phyloP scores from a whole-genome alignment of 2,797 vertebrate genomes.

The Myioborus melanocephalus region DNA sequence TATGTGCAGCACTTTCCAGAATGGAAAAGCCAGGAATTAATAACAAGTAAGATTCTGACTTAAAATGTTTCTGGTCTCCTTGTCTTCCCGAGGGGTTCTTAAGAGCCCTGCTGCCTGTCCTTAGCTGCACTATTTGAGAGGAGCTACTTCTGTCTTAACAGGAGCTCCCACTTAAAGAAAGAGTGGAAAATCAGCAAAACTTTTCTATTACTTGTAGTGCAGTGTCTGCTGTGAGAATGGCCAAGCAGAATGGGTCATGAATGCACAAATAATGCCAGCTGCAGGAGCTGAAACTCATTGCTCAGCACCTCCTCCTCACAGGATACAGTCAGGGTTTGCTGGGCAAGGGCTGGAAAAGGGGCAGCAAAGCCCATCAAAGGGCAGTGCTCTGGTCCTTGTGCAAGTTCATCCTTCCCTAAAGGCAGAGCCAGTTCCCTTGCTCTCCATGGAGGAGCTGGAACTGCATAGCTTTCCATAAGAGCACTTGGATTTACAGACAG shows the following conservation, averaged over 20 bases:
- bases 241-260: neutral
- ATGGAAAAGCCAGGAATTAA: neutral
- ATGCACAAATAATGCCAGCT: neutral
- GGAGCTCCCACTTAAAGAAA: neutral
- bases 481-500: neutral
- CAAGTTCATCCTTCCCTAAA: neutral
- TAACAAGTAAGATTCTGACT: neutral
- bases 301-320: neutral
- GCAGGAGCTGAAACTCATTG: neutral
- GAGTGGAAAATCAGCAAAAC: neutral
- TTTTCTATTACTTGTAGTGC: neutral
- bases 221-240: neutral
- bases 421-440: neutral
- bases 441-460: fast-evolving
- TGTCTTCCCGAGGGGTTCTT: neutral
- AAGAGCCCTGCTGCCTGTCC: neutral
- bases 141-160: neutral
- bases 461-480: neutral
- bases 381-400: neutral
- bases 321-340: neutral
- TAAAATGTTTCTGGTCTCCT: neutral
- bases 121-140: neutral
- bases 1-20: neutral
- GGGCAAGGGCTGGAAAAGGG: neutral
- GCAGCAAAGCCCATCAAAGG: neutral